Conservation (phyloP, 2,797 vertebrate genomes). For the Danio kyathit region DNA sequence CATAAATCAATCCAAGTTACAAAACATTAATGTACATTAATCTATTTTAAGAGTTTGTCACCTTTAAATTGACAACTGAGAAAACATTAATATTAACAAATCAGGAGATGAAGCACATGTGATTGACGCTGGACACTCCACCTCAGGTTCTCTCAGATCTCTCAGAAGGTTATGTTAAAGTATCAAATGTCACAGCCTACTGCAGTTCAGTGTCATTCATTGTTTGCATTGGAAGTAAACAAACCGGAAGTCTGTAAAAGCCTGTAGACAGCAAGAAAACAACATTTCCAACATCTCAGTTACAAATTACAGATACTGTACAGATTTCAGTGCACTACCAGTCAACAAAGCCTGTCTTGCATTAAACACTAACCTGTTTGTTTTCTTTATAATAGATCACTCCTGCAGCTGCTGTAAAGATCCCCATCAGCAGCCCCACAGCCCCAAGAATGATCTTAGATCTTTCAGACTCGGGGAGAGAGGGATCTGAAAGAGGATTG, state of each 20-base stretch:
- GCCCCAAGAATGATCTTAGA: slow-evolving; percentile 64
- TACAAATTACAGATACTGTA: background rate
- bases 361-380: slow-evolving; percentile 57
- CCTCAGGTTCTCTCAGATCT: background rate
- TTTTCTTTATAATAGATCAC: slow-evolving; percentile 65
- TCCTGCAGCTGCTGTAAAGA: slow-evolving; percentile 58
- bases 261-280: slow-evolving; percentile 4
- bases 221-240: slow-evolving; percentile 17
- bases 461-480: slow-evolving; percentile 26
- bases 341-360: background rate
- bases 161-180: no score
- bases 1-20: no score
- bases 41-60: no score
- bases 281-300: background rate
- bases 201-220: background rate
- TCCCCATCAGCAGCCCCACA: slow-evolving; percentile 65
- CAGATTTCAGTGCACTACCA: background rate
- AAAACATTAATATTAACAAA: no score
- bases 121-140: background rate
- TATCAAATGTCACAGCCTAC: background rate
- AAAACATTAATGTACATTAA: no score
- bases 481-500: slow-evolving; percentile 43
- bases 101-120: background rate
- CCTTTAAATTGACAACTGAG: no score
- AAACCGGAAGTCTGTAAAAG: slow-evolving; percentile 24